Conservation (phyloP, 1,140 invertebrate species). For the Adoxophyes honmai region DNA sequence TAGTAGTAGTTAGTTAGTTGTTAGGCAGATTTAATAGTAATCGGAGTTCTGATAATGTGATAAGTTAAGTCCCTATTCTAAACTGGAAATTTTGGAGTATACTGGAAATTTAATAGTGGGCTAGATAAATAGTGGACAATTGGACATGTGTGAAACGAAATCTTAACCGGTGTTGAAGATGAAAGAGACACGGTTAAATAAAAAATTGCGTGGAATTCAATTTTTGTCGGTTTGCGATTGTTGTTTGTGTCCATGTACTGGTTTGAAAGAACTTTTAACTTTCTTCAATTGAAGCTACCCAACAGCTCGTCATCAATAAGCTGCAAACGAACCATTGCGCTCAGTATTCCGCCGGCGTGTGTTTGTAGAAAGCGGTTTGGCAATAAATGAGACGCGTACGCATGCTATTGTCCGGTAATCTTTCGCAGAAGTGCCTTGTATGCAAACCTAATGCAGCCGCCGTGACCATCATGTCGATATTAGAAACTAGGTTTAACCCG, state of each 20-base stretch:
- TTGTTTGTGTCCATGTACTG: neutral
- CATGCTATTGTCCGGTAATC: slow-evolving; percentile 70
- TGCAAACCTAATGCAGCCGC: slow-evolving; percentile 49
- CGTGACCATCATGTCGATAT: slow-evolving; percentile 52
- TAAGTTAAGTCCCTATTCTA: too few species aligned
- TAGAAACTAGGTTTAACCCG: slow-evolving; percentile 6
- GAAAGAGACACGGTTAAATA: neutral
- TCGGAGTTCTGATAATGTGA: too few species aligned
- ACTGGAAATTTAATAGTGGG: too few species aligned
- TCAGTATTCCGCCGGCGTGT: slow-evolving; percentile 59
- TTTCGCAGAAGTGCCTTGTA: slow-evolving; percentile 70
- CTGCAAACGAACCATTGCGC: slow-evolving; percentile 25
- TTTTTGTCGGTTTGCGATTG: neutral
- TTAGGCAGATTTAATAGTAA: too few species aligned
- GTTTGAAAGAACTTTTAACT: neutral
- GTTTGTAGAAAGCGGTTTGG: slow-evolving; percentile 74
- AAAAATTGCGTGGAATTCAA: neutral
- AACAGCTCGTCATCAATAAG: slow-evolving; percentile 14
- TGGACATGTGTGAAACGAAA: too few species aligned
- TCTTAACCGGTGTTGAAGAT: too few species aligned
- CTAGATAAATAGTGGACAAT: too few species aligned
- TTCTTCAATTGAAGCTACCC: slow-evolving; percentile 10
- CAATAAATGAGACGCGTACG: slow-evolving; percentile 63
- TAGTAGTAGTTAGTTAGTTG: too few species aligned
- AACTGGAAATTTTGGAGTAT: too few species aligned